Conservation (phyloP, 1,140 invertebrate genomes). For the Drosophila micromelanica region DNA sequence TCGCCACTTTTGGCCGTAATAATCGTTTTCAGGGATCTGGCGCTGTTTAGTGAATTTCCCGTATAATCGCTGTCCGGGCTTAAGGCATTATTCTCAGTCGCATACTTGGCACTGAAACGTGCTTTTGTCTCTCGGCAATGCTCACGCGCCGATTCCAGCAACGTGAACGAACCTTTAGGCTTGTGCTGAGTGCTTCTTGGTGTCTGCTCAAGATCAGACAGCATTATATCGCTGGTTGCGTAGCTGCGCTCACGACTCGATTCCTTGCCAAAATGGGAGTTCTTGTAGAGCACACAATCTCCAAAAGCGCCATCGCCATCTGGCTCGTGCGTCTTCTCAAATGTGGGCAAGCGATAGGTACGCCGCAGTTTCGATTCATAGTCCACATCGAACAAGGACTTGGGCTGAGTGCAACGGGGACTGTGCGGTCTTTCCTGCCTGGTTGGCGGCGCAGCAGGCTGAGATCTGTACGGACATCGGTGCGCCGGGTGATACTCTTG, state of each 20-base stretch:
- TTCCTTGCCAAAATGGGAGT: conserved; percentile 5
- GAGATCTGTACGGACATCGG: not conserved
- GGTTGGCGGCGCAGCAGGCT: not conserved
- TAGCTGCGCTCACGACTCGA: conserved; percentile 5
- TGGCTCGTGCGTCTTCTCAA: too few relatives aligned
- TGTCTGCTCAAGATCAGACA: too few relatives aligned
- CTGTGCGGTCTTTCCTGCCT: too few relatives aligned
- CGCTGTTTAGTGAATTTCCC: not conserved
- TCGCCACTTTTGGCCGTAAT: conserved; percentile 61
- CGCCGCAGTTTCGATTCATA: not conserved
- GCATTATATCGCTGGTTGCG: not conserved
- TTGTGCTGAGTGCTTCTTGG: not conserved
- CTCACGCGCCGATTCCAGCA: conserved; percentile 17
- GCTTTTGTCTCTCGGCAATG: conserved; percentile 5
- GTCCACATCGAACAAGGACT: not conserved
- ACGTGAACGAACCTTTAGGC: not conserved
- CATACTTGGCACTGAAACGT: conserved; percentile 12
- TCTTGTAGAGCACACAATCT: conserved; percentile 19
- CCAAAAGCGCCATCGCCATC: not conserved
- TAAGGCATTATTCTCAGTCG: not conserved
- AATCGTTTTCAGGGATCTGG: conserved; percentile 33
- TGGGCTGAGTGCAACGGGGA: not conserved
- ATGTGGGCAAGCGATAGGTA: not conserved
- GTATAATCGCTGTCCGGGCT: not conserved
- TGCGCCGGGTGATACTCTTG: not conserved